Percentiles rank a stretch among this genome's conserved stretches.
Evolutionary conservation across 2,888 invertebrate genomes (phyloP).

Genomic region (Prenolepis imparis): DNA sequence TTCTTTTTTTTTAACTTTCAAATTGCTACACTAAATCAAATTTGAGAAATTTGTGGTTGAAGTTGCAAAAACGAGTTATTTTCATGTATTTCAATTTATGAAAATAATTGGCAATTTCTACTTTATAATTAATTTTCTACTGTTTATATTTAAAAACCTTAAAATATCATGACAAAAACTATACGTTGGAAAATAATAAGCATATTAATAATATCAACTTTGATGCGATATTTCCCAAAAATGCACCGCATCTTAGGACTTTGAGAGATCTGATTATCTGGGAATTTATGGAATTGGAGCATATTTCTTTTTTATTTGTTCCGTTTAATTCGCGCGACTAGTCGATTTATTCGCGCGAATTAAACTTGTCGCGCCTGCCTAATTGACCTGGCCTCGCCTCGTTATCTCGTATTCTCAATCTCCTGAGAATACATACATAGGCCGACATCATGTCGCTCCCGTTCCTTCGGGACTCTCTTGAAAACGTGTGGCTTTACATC

Average conservation of each 20-base stretch:
- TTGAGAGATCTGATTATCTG: too few relatives aligned
- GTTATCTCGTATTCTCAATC: slow-evolving; percentile 60
- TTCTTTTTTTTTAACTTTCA: too few relatives aligned
- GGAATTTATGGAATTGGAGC: slow-evolving; percentile 5
- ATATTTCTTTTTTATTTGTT: slow-evolving; percentile 54
- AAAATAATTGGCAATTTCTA: too few relatives aligned
- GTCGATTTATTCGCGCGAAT: slow-evolving; percentile 77
- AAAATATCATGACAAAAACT: neutral
- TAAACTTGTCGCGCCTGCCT: slow-evolving; percentile 69
- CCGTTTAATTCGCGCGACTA: neutral
- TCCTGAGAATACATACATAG: neutral
- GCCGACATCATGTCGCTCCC: slow-evolving; percentile 28
- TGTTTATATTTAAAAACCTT: too few relatives aligned
- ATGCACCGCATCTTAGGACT: too few relatives aligned
- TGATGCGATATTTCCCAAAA: too few relatives aligned
- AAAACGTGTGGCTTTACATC: slow-evolving; percentile 49
- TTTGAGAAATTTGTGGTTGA: too few relatives aligned
- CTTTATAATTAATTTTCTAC: too few relatives aligned
- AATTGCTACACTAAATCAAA: too few relatives aligned
- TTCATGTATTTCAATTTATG: too few relatives aligned
- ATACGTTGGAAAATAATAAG: neutral
- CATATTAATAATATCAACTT: neutral
- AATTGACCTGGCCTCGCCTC: slow-evolving; percentile 77
- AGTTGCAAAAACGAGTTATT: too few relatives aligned
- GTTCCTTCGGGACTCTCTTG: slow-evolving; percentile 58